Evolutionary conservation across 2,797 vertebrate species (phyloP).

Genomic region (Rhincodon typus): DNA sequence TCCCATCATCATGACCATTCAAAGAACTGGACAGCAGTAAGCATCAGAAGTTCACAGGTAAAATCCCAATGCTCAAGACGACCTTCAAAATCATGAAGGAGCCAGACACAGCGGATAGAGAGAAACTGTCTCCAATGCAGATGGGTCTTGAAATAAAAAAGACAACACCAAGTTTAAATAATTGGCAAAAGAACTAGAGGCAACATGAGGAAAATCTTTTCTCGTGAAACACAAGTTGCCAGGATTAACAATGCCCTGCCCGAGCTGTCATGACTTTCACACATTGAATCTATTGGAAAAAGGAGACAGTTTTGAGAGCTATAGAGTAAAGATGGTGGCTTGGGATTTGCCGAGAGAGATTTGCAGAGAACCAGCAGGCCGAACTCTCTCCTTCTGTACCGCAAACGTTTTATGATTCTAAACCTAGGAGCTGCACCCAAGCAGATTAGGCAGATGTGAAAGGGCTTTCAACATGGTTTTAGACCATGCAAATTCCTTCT

Average conservation of each 20-base stretch:
- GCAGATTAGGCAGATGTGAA: not conserved
- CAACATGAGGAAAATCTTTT: not conserved
- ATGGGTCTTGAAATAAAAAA: not conserved
- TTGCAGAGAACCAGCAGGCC: not conserved
- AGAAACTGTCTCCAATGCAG: not conserved
- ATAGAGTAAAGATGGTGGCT: not conserved
- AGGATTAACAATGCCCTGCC: not conserved
- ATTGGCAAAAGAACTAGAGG: not conserved
- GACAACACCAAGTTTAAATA: not conserved
- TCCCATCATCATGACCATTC: not conserved
- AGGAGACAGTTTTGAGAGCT: not conserved
- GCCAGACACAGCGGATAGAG: not conserved
- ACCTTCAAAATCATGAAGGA: not conserved
- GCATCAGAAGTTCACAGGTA: not conserved
- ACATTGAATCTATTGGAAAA: not conserved
- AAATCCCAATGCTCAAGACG: not conserved
- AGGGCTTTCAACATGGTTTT: too few relatives aligned
- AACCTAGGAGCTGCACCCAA: not conserved
- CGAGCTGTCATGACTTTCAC: not conserved
- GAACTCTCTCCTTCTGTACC: not conserved
- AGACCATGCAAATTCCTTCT: not conserved
- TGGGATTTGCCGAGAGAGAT: not conserved
- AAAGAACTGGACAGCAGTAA: not conserved
- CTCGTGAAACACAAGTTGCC: not conserved
- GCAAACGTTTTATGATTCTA: too few relatives aligned